phyloP scores from a whole-genome alignment of 2,797 vertebrate species.

The Spinus pinus region DNA sequence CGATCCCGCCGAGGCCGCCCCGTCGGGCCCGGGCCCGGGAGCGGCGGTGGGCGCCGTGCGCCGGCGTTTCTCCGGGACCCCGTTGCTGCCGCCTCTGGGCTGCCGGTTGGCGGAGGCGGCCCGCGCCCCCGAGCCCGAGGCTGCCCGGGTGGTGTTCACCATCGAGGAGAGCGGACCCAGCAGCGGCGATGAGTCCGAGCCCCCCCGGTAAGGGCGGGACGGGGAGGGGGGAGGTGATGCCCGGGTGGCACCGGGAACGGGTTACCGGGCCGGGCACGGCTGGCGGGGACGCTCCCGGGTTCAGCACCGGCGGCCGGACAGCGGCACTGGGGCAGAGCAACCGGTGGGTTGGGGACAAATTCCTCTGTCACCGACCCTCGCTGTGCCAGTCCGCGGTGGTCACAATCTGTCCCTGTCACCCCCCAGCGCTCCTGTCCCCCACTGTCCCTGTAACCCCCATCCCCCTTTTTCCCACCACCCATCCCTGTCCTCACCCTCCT shows the following conservation, averaged over 20 bases:
- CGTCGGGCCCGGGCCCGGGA: not conserved
- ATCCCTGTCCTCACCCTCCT: not conserved
- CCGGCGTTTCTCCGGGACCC: constrained; percentile 81
- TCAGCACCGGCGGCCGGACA: constrained; percentile 40
- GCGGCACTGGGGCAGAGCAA: not conserved
- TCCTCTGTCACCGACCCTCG: not conserved
- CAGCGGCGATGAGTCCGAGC: constrained; percentile 20
- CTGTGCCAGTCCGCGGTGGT: not conserved
- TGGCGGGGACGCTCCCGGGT: not conserved
- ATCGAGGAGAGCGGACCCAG: constrained; percentile 73
- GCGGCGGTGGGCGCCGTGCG: constrained; percentile 61
- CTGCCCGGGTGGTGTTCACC: constrained; percentile 74
- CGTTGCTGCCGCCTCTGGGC: constrained; percentile 78
- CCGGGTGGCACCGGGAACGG: not conserved
- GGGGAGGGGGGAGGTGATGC: not conserved
- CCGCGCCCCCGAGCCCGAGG: constrained; percentile 69
- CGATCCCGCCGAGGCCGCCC: constrained; percentile 63
- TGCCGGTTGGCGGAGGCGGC: constrained; percentile 70
- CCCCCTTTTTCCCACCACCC: not conserved
- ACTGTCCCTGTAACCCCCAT: too few relatives aligned
- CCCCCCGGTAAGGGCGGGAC: constrained; percentile 53
- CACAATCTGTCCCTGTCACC: not conserved
- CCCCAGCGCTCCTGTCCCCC: not conserved
- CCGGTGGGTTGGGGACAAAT: not conserved
- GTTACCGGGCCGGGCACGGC: not conserved